Percentiles rank a stretch among this genome's conserved stretches.
Evolutionary conservation across 2,797 vertebrate species (phyloP).

Genomic region (Schizopygopsis malacanthus): DNA sequence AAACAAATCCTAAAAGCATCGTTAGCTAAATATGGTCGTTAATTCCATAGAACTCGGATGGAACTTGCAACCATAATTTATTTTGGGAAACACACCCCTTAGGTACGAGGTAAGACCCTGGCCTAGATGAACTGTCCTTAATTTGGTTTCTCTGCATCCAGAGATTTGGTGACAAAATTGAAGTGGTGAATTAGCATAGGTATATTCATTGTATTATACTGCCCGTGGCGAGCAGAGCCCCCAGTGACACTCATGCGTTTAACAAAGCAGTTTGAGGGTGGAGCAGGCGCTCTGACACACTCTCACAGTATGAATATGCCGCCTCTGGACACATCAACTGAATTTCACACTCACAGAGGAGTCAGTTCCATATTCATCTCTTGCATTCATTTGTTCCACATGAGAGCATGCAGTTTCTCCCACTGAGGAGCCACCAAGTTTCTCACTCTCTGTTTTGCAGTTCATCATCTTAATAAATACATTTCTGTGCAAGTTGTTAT

Average conservation of each 20-base stretch:
- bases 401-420: constrained; percentile 33
- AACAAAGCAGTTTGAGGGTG: constrained; percentile 1
- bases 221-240: neutral
- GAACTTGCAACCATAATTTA: no score
- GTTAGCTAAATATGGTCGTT: no score
- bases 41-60: no score
- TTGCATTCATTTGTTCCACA: constrained; percentile 38
- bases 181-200: constrained; percentile 34
- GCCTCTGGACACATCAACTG: constrained; percentile 26
- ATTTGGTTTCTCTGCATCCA: neutral
- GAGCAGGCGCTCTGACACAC: neutral
- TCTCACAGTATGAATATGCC: constrained; percentile 26
- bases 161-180: constrained; percentile 3
- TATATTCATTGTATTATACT: constrained; percentile 6
- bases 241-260: neutral
- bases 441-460: constrained; percentile 10
- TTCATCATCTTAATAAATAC: constrained; percentile 83
- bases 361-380: constrained; percentile 16
- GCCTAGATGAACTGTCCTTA: neutral
- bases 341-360: constrained; percentile 24
- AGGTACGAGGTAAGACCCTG: neutral
- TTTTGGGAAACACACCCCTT: no score
- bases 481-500: constrained; percentile 78
- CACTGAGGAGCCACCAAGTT: constrained; percentile 8
- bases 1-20: no score